Percentiles rank a stretch among this genome's conserved stretches.
These are phyloP conservation scores for Tachina fera DNA, from an alignment of 2,888 invertebrate genomes.

Conservation along the genomic window DNA sequence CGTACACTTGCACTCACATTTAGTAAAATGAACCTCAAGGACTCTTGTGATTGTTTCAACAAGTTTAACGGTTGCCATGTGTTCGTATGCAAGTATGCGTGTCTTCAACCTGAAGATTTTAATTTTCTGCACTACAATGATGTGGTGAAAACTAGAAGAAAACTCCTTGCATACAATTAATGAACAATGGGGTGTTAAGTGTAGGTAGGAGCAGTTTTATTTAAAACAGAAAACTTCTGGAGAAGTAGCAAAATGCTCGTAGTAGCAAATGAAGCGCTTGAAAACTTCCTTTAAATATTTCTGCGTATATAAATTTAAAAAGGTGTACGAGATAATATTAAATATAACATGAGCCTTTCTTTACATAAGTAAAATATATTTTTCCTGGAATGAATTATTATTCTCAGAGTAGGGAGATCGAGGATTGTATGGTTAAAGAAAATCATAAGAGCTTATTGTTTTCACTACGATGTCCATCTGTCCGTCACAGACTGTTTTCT, in stretches of 20 bases:
- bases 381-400: too few relatives aligned
- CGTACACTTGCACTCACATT: conserved; percentile 13
- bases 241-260: conserved; percentile 3
- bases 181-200: conserved; percentile 3
- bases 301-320: background rate
- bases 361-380: too few relatives aligned
- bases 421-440: too few relatives aligned
- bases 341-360: too few relatives aligned
- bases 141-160: background rate
- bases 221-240: background rate
- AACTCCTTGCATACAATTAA: conserved; percentile 23
- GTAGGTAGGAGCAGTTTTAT: background rate
- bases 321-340: background rate
- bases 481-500: too few relatives aligned
- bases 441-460: too few relatives aligned
- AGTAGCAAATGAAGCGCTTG: conserved; percentile 1
- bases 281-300: background rate
- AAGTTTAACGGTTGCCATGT: conserved; percentile 11
- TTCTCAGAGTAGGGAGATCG: too few relatives aligned
- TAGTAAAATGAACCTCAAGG: conserved; percentile 47
- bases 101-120: background rate
- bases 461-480: too few relatives aligned
- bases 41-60: conserved; percentile 62
- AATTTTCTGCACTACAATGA: background rate
- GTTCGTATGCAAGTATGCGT: background rate